A percentile compares a stretch with the other conserved stretches of the same genome.
These are phyloP conservation scores for Pomacea canaliculata DNA, from an alignment of 2,888 invertebrate genomes.

Conservation along the genomic window DNA sequence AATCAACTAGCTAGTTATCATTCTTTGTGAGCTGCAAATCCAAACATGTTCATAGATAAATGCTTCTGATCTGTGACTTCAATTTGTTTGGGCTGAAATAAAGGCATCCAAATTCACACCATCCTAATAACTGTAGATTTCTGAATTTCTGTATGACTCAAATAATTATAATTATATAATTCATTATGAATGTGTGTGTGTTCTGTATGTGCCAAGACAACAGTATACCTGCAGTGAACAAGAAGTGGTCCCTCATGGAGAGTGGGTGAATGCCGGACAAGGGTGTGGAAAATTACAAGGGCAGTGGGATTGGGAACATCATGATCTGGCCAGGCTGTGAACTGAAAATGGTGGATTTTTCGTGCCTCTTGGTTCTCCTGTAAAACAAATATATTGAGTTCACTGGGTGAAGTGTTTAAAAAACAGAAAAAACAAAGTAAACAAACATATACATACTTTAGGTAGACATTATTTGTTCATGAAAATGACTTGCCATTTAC, in stretches of 20 bases:
- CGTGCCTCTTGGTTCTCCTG: not conserved
- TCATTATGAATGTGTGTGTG: too few relatives aligned
- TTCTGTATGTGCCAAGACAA: not conserved
- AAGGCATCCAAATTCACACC: too few relatives aligned
- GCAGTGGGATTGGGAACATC: constrained; percentile 13
- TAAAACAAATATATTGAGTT: not conserved
- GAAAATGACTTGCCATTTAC: not conserved
- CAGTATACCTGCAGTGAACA: constrained; percentile 21
- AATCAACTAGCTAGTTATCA: too few relatives aligned
- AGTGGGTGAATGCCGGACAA: not conserved
- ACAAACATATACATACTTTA: not conserved
- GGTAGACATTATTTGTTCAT: not conserved
- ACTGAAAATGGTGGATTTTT: constrained; percentile 17
- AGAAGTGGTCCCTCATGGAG: constrained; percentile 5
- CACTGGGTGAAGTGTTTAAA: not conserved
- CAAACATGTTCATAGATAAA: too few relatives aligned
- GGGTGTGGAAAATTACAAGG: constrained; percentile 8
- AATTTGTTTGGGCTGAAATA: too few relatives aligned
- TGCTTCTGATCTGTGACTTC: too few relatives aligned
- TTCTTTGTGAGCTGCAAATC: too few relatives aligned
- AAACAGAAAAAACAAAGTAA: too few relatives aligned
- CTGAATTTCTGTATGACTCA: too few relatives aligned
- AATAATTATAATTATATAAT: too few relatives aligned
- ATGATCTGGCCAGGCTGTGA: constrained; percentile 25
- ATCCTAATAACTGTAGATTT: too few relatives aligned